A percentile compares a stretch with the other conserved stretches of the same genome.
phyloP scores from a whole-genome alignment of 1,140 invertebrate genomes.

The Zaprionus inermis region DNA sequence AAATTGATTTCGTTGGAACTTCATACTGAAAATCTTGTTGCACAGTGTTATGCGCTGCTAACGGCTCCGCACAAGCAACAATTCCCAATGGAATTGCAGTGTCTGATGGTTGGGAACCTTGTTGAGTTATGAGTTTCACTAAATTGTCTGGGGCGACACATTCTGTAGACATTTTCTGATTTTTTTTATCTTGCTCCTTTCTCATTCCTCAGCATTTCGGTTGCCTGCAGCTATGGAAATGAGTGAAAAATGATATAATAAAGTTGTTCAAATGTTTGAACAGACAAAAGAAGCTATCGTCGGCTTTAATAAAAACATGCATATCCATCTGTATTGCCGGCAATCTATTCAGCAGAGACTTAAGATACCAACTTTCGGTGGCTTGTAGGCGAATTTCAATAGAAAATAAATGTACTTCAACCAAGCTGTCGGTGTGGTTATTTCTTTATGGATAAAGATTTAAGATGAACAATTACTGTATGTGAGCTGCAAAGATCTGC shows the following conservation, averaged over 20 bases:
- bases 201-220: neutral
- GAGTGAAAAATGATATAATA: slow-evolving; percentile 3
- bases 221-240: slow-evolving; percentile 4
- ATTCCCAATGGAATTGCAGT: slow-evolving; percentile 34
- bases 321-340: neutral
- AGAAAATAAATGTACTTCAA: neutral
- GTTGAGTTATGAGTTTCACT: slow-evolving; percentile 39
- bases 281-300: neutral
- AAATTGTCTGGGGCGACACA: slow-evolving; percentile 44
- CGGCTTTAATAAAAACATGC: neutral
- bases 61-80: neutral
- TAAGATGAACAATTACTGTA: neutral
- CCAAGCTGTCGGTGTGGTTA: no score
- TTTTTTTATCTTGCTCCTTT: slow-evolving; percentile 2
- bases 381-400: neutral
- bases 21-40: neutral
- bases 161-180: slow-evolving; percentile 23
- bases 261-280: slow-evolving; percentile 7
- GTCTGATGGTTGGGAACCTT: slow-evolving; percentile 11
- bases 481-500: no score
- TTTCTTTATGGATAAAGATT: neutral
- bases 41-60: slow-evolving; percentile 21
- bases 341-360: neutral
- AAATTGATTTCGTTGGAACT: neutral
- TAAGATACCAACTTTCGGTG: neutral